Base-by-base conservation (phyloP, 2,888 invertebrate genomes). In the Clanis bilineata region DNA sequence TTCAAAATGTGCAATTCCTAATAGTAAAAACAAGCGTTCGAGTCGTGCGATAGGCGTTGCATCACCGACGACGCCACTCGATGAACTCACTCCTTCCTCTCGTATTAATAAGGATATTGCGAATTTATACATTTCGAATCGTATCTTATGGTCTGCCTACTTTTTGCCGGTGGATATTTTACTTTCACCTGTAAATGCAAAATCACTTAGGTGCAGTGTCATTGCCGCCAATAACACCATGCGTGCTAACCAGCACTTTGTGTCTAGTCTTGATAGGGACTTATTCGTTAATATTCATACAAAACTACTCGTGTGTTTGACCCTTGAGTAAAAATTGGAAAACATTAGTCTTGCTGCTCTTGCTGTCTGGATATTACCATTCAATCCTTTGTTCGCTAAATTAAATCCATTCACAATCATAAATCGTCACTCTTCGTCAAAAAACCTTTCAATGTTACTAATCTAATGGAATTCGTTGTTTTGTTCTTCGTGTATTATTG, bases 1-100 rank as follows among this genome's bases (percentile, higher is more conserved):
- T 62, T 59, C 59, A 59, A 44, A 51, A 59, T 59, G 47, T 62
- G 62, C 62, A 57, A 61, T 60, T 51, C 41, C 39, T 28, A 51
- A 51, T 51, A 28, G 51, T 32, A 56, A 57, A 58, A 58, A 47
- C 47, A 47, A 22, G 58, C 45, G 45, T 15, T 57, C 38, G 38
- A 10, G 15, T 45, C 18, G 47, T 28, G 15, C 25, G 47, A 28
- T 62, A 61, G 62, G 51, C 64, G 71, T 73, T 73, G 64, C 76
- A 70, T 73, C 76, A 78, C 59, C 65, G n/a, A 23, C 21, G 21
- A 10, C 45, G 23, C 2, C 47, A 28, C 28, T 73, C 65, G 45
- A 60, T 66, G 58, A 65, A 70, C 68, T 76, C 77, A 73, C 65
- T 66, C 57, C 62, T 64, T 60, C 62, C 62, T 67, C 57, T 45